These are phyloP conservation scores for Ferdinandea cuprea DNA, from an alignment of 2,888 invertebrate genomes.

Conservation along the genomic window DNA sequence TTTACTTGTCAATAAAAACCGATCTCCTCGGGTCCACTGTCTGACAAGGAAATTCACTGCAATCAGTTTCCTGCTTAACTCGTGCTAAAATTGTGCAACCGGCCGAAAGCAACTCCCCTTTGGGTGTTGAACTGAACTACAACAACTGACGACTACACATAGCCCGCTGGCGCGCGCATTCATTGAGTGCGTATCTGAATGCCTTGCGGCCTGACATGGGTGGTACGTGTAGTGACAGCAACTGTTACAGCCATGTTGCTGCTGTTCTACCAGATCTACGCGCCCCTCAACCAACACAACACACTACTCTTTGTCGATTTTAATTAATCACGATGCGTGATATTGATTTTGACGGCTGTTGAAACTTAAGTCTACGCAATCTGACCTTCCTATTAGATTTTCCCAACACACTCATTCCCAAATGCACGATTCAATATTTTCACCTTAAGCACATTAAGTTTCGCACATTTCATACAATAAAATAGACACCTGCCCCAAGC, in stretches of 20 bases:
- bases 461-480: too few species aligned
- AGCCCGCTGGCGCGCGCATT: slow-evolving; percentile 8
- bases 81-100: slow-evolving; percentile 57
- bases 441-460: too few species aligned
- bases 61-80: slow-evolving; percentile 51
- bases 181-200: slow-evolving; percentile 47
- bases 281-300: slow-evolving; percentile 4
- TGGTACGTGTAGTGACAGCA: slow-evolving; percentile 52
- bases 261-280: slow-evolving; percentile 42
- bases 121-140: neutral
- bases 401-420: too few species aligned
- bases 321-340: slow-evolving; percentile 73
- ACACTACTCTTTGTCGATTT: slow-evolving; percentile 36
- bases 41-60: slow-evolving; percentile 29
- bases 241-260: slow-evolving; percentile 45
- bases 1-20: slow-evolving; percentile 10
- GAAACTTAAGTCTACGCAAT: too few species aligned
- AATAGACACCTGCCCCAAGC: too few species aligned
- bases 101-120: slow-evolving; percentile 26
- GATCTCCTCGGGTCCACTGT: neutral
- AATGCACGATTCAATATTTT: too few species aligned
- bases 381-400: too few species aligned
- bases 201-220: slow-evolving; percentile 62
- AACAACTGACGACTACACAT: neutral
- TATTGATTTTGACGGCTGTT: slow-evolving; percentile 68